Conservation (phyloP, 2,113 vertebrate genomes). For the Mugil cephalus region DNA sequence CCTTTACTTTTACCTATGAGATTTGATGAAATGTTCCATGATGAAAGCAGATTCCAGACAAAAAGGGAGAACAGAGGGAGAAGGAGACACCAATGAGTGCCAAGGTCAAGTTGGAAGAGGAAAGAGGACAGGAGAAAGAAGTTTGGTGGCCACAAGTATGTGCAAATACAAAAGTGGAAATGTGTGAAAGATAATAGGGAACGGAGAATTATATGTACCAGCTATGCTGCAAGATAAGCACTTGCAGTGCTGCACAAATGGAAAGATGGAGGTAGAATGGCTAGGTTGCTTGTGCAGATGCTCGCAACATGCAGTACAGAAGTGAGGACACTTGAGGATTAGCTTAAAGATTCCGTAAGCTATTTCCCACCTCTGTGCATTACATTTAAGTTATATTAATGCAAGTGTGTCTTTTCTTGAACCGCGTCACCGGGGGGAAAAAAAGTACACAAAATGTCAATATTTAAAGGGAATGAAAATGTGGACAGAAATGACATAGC, state of each 20-base stretch:
- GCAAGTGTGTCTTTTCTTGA: conserved; percentile 36
- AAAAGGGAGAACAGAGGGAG: conserved; percentile 88
- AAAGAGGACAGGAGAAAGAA: conserved; percentile 73
- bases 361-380: conserved; percentile 51
- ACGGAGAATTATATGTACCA: conserved; percentile 11
- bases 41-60: conserved; percentile 93
- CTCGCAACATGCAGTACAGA: conserved; percentile 44
- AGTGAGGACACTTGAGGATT: conserved; percentile 45
- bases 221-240: conserved; percentile 39
- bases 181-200: conserved; percentile 18
- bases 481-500: conserved; percentile 62
- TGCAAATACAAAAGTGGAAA: conserved; percentile 36
- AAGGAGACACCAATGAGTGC: conserved; percentile 92
- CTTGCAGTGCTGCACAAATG: conserved; percentile 34
- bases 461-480: conserved; percentile 52
- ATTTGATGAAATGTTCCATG: conserved; percentile 99
- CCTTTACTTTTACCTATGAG: conserved; percentile 99
- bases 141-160: conserved; percentile 67
- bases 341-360: conserved; percentile 50
- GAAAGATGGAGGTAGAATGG: conserved; percentile 13
- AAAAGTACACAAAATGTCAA: conserved; percentile 50
- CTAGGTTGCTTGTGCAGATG: conserved; percentile 24
- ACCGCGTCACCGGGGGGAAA: conserved; percentile 22
- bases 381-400: conserved; percentile 44
- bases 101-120: conserved; percentile 70